Conservation (phyloP, 2,797 vertebrate genomes). For the Emys orbicularis region DNA sequence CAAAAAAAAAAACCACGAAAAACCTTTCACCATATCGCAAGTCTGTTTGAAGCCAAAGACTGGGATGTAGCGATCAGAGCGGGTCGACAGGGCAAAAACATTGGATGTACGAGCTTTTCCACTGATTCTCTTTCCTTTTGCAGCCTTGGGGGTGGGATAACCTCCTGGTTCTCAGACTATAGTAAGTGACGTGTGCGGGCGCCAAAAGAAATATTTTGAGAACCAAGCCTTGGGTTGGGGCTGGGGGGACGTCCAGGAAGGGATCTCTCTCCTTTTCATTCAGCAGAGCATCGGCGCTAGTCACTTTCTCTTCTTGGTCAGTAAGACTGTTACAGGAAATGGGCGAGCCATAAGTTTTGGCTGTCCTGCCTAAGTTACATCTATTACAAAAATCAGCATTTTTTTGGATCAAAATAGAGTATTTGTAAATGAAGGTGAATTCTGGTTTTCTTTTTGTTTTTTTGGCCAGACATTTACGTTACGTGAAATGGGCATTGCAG, state of each 20-base stretch:
- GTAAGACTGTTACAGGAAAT: background rate
- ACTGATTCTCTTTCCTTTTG: background rate
- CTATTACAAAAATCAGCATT: background rate
- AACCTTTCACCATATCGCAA: background rate
- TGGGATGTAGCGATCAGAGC: background rate
- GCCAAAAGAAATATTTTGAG: background rate
- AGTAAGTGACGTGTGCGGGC: background rate
- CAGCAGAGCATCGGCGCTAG: background rate
- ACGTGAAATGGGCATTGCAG: background rate
- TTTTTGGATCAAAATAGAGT: conserved; percentile 38
- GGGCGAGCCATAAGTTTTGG: background rate
- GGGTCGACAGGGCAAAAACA: background rate
- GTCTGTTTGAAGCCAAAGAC: conserved; percentile 62
- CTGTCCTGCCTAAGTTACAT: background rate
- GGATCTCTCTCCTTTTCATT: background rate
- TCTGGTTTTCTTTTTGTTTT: rapidly evolving
- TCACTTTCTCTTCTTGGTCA: background rate
- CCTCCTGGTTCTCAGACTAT: background rate
- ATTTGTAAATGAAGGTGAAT: background rate
- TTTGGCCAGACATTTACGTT: background rate
- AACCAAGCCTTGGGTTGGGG: background rate
- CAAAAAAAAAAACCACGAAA: background rate
- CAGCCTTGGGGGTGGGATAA: background rate
- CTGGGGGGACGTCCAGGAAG: background rate
- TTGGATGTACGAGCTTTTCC: background rate